Evolutionary conservation across 1,140 invertebrate species (phyloP).

Genomic region (Neuroterus valhalla): DNA sequence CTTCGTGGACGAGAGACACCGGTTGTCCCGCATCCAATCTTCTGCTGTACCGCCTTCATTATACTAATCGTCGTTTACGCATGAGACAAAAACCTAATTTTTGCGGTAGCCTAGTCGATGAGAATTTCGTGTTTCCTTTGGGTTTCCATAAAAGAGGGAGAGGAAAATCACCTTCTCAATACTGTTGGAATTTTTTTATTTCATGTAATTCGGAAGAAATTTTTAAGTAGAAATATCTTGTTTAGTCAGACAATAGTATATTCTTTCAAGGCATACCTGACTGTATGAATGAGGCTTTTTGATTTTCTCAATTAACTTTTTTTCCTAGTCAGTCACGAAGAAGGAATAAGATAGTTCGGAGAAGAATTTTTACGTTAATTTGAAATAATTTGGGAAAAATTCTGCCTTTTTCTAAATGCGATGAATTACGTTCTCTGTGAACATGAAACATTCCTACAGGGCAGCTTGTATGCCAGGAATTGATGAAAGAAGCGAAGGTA

Average conservation of each 20-base stretch:
- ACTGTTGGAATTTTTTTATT: too few species aligned
- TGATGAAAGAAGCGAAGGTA: constrained; percentile 1
- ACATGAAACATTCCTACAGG: neutral
- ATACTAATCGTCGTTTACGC: constrained; percentile 23
- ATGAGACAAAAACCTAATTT: neutral
- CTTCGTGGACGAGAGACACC: constrained; percentile 7
- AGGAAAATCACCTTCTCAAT: too few species aligned
- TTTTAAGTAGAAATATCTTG: too few species aligned
- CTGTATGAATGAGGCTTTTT: too few species aligned
- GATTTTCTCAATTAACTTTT: too few species aligned
- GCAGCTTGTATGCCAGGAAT: neutral
- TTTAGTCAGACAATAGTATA: too few species aligned
- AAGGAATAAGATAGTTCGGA: neutral
- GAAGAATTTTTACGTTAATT: neutral
- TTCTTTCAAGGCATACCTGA: too few species aligned
- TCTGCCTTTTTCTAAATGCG: neutral
- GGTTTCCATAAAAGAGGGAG: neutral
- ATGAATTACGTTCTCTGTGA: neutral
- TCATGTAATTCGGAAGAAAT: too few species aligned
- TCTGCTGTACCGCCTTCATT: constrained; percentile 24
- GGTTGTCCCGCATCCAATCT: constrained; percentile 21
- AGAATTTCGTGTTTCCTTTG: neutral
- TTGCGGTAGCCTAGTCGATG: neutral
- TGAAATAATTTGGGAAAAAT: neutral
- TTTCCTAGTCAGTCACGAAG: neutral